A percentile compares a stretch with the other conserved stretches of the same genome.
Conservation (phyloP, 2,797 vertebrate genomes). For the Scolopax rusticola region DNA sequence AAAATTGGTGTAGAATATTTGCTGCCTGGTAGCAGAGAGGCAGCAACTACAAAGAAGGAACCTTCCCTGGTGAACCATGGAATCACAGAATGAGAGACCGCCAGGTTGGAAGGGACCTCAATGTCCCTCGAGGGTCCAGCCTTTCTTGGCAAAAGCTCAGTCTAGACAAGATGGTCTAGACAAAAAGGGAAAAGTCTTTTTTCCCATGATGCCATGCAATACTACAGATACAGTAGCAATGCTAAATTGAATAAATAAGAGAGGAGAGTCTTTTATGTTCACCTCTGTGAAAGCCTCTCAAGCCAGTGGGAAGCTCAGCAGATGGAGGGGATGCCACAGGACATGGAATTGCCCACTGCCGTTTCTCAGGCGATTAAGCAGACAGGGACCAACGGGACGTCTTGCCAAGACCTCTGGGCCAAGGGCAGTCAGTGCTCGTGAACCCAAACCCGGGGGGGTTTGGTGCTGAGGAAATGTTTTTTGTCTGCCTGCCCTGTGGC, state of each 20-base stretch:
- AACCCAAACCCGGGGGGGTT: background rate
- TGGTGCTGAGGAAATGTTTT: background rate
- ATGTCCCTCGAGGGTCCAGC: background rate
- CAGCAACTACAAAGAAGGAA: background rate
- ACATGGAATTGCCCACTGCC: background rate
- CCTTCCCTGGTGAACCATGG: background rate
- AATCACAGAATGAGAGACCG: background rate
- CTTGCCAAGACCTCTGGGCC: background rate
- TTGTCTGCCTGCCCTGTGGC: background rate
- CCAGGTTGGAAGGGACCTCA: background rate
- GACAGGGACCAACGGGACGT: background rate
- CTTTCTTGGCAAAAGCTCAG: background rate
- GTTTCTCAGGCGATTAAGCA: background rate
- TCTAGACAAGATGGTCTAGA: background rate
- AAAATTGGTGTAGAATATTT: background rate
- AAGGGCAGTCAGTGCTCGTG: background rate
- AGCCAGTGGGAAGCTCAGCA: background rate
- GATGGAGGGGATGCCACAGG: background rate
- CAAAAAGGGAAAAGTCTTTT: background rate
- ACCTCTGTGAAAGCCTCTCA: background rate
- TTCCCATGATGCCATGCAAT: rapidly evolving
- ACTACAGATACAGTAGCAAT: background rate
- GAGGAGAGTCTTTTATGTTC: background rate
- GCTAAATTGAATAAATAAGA: background rate
- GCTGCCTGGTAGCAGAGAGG: background rate